These are phyloP conservation scores for Vidua chalybeata DNA, from an alignment of 2,113 vertebrate genomes.

Conservation along the genomic window DNA sequence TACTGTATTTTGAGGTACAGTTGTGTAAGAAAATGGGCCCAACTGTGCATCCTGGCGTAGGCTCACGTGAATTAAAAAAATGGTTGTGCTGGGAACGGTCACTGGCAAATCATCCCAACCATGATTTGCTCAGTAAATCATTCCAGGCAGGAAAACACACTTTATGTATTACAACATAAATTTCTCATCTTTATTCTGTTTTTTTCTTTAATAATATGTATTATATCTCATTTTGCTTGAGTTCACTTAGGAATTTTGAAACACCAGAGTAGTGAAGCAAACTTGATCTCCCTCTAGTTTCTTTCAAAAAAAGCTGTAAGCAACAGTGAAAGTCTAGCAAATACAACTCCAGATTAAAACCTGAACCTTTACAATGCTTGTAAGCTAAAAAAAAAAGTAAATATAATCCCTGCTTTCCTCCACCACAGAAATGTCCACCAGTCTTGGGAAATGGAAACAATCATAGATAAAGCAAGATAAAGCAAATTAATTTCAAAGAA, in stretches of 20 bases:
- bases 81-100: background rate
- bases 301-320: background rate
- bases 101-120: too few species aligned
- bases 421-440: background rate
- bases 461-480: background rate
- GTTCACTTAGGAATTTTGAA: background rate
- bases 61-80: background rate
- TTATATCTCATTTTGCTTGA: background rate
- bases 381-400: background rate
- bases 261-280: background rate
- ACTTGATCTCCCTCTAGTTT: background rate
- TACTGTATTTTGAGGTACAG: background rate
- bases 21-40: background rate
- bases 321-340: background rate
- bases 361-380: accelerated
- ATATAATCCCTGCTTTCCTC: background rate
- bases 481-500: background rate
- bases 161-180: background rate
- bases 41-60: background rate
- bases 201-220: background rate
- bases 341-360: background rate
- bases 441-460: background rate
- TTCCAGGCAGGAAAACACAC: background rate
- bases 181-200: background rate
- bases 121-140: background rate